These are phyloP conservation scores for Drosophila barbarae DNA, from an alignment of 2,888 invertebrate species.

Conservation along the genomic window DNA sequence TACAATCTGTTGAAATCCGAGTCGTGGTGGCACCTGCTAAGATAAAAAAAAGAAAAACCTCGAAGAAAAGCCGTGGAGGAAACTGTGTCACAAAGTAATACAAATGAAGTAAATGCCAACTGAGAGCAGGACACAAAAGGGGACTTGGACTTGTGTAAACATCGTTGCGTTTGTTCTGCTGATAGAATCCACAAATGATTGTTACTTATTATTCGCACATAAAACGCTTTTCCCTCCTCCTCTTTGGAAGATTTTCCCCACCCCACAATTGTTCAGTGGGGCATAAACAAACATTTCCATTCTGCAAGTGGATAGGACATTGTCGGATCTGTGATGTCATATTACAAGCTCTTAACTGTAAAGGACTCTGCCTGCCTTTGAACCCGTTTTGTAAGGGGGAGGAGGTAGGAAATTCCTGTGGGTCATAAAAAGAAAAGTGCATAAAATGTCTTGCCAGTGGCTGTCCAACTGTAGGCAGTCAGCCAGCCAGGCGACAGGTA, in stretches of 20 bases:
- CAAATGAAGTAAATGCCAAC: slow-evolving; percentile 25
- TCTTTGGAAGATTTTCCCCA: neutral
- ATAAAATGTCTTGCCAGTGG: slow-evolving; percentile 44
- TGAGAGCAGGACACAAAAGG: slow-evolving; percentile 17
- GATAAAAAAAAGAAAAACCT: neutral
- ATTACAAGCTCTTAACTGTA: slow-evolving; percentile 37
- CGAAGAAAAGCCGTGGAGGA: slow-evolving; percentile 1
- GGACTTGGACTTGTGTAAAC: slow-evolving; percentile 25
- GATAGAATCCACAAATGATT: slow-evolving; percentile 40
- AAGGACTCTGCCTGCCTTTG: slow-evolving; percentile 4
- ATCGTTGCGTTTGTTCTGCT: slow-evolving; percentile 21
- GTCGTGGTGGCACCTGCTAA: slow-evolving; percentile 36
- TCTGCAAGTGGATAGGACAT: slow-evolving; percentile 32
- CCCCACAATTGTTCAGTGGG: slow-evolving; percentile 40
- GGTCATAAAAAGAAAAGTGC: slow-evolving; percentile 44
- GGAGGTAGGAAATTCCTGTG: slow-evolving; percentile 20
- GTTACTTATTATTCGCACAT: slow-evolving; percentile 50
- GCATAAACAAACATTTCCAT: slow-evolving; percentile 44
- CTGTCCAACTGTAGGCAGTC: slow-evolving; percentile 44
- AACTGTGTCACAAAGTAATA: slow-evolving; percentile 44
- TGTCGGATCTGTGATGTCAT: slow-evolving; percentile 35
- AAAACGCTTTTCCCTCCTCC: slow-evolving; percentile 37
- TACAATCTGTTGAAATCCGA: slow-evolving; percentile 18
- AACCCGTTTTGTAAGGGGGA: neutral
- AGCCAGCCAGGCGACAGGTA: slow-evolving; percentile 49